These are phyloP conservation scores for Rhinella marina DNA, from an alignment of 2,797 vertebrate species.

Conservation along the genomic window DNA sequence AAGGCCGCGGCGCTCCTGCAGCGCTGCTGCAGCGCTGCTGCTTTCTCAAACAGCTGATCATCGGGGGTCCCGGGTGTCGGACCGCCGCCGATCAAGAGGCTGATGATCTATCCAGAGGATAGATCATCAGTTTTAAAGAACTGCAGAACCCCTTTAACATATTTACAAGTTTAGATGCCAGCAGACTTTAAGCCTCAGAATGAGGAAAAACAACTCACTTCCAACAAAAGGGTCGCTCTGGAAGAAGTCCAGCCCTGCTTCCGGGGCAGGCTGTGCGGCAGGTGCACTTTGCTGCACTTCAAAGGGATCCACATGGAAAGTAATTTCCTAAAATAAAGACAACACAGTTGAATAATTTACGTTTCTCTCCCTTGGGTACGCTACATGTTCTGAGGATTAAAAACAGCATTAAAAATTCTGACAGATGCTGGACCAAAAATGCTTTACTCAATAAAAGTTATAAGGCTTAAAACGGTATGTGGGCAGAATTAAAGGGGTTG, in stretches of 20 bases:
- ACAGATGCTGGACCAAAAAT: neutral
- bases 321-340: conserved; percentile 27
- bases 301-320: conserved; percentile 81
- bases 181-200: neutral
- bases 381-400: neutral
- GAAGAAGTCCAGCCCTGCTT: conserved; percentile 90
- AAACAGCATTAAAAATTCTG: neutral
- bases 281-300: conserved; percentile 77
- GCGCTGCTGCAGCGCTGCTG: too few species aligned
- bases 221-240: conserved; percentile 93
- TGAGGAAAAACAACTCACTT: conserved; percentile 80
- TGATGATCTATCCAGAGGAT: too few species aligned
- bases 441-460: neutral
- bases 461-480: too few species aligned
- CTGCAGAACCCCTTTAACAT: too few species aligned
- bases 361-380: neutral
- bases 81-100: too few species aligned
- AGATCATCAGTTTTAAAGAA: too few species aligned
- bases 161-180: too few species aligned
- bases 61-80: too few species aligned
- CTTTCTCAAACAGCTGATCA: too few species aligned
- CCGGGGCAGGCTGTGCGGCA: conserved; percentile 76
- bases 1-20: too few species aligned
- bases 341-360: neutral
- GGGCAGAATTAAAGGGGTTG: too few species aligned